Evolutionary conservation across 1,140 invertebrate species (phyloP).

Genomic region (Melipona quadrifasciata): DNA sequence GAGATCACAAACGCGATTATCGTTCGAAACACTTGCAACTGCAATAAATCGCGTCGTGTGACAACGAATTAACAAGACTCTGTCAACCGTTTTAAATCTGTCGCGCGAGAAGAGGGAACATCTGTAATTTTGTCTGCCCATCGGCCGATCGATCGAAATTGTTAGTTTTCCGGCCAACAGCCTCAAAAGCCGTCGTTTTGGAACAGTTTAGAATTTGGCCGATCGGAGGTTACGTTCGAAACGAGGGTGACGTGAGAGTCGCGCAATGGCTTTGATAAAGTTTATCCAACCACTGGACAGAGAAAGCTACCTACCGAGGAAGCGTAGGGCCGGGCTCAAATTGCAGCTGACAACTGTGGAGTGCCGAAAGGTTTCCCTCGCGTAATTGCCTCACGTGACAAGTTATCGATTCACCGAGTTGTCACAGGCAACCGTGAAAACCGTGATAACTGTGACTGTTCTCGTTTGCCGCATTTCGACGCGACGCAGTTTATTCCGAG

Average conservation of each 20-base stretch:
- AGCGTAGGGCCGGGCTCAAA: slow-evolving; percentile 14
- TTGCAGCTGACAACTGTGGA: slow-evolving; percentile 42
- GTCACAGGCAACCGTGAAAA: neutral
- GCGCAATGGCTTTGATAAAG: slow-evolving; percentile 37
- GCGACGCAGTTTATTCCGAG: neutral
- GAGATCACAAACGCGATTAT: slow-evolving; percentile 32
- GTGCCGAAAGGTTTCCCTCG: slow-evolving; percentile 25
- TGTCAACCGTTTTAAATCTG: no score
- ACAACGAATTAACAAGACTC: neutral
- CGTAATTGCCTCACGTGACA: slow-evolving; percentile 43
- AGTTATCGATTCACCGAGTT: slow-evolving; percentile 27
- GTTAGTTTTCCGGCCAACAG: neutral
- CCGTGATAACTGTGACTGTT: neutral
- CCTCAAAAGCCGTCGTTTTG: neutral
- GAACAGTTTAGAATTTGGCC: neutral
- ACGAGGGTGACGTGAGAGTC: slow-evolving; percentile 26
- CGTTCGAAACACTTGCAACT: slow-evolving; percentile 30
- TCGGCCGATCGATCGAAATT: neutral
- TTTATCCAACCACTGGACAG: slow-evolving; percentile 45
- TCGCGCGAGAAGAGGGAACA: no score
- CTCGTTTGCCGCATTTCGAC: neutral
- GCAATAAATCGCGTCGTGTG: slow-evolving; percentile 19
- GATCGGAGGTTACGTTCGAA: slow-evolving; percentile 40
- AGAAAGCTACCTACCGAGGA: slow-evolving; percentile 25
- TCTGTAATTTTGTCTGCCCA: neutral